Evolutionary conservation across 2,888 invertebrate genomes (phyloP), one percentile per base, ranked within the genome.

Genomic region (Venustoraphidia nigricollis): DNA sequence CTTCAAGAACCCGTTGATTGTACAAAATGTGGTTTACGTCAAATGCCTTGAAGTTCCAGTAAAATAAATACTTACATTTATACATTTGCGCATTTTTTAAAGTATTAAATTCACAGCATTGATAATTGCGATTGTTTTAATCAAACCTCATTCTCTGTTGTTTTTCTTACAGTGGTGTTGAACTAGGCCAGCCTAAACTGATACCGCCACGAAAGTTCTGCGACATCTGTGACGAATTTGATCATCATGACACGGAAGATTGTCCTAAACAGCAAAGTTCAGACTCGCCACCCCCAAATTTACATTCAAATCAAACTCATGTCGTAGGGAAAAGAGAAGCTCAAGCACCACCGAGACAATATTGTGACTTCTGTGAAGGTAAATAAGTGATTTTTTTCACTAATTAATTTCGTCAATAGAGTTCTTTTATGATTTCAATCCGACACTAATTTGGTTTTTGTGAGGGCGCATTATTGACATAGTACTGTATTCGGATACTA

Each of bases 151-250:
- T 27, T 27, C 6, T 27, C 27, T 27, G 1, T 27, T 27, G 3
- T 27, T 27, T 27, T 27, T 6, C 27, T 27, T 27, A 27, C 6
- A 27, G 27, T 6, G 27, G 6, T 27, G 27, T 27, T 27, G 27
- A 27, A 27, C 27, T 27, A 6, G 27, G 27, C 6, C 27, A 27
- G 27, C 27, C 27, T 27, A 27, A 27, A 27, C 27, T 1, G 53
- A 57, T 72, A 14, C 78, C 90, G 3, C 90, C 90, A 40, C 81
- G 96, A 27, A 68, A 87, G 61, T 96, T 91, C 73, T 97, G 96
- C 75, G 96, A 97, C 74, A 96, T 95, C 59, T 97, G 96, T 67
- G 96, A 96, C 70, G 77, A 81, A 64, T 97, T 96, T 70, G 96
- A 97, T 70, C 73, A 83, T 49, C 97, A 97, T 65, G 95, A 97